These are phyloP conservation scores for Cyprinus carpio DNA, from an alignment of 2,113 vertebrate genomes.

Conservation along the genomic window DNA sequence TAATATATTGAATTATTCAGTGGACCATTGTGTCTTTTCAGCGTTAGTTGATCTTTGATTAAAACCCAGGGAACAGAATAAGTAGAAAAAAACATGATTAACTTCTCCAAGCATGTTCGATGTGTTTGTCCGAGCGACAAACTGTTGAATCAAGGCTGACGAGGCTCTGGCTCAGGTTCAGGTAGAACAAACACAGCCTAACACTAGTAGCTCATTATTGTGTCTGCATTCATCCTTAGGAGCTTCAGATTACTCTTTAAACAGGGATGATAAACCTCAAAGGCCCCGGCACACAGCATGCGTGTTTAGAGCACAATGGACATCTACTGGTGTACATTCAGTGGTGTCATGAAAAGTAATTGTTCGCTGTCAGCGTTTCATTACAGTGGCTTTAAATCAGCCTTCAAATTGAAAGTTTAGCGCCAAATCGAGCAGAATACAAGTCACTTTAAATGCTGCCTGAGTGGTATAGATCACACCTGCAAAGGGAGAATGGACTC, in stretches of 20 bases:
- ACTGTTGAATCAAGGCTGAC: not conserved
- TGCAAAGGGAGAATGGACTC: constrained; percentile 3
- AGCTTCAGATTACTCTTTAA: constrained; percentile 28
- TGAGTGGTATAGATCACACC: not conserved
- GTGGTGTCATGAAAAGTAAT: constrained; percentile 2
- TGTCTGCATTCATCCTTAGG: not conserved
- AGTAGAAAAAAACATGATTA: not conserved
- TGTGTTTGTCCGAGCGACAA: not conserved
- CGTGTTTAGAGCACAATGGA: constrained; percentile 8
- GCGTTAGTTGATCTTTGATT: constrained; percentile 3
- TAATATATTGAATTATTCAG: constrained; percentile 23
- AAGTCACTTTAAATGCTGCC: not conserved
- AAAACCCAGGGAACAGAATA: not conserved
- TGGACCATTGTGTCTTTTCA: constrained; percentile 7
- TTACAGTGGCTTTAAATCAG: not conserved
- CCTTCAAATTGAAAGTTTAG: constrained; percentile 1
- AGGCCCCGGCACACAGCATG: not conserved
- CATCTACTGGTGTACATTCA: not conserved
- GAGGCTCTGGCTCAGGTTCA: not conserved
- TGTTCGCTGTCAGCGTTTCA: not conserved
- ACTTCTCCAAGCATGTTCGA: not conserved
- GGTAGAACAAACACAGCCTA: not conserved
- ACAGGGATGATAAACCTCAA: not conserved
- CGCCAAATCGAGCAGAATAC: not conserved
- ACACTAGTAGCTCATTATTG: constrained; percentile 17